These are phyloP conservation scores for Pheucticus melanocephalus DNA, from an alignment of 2,113 vertebrate genomes.

Conservation along the genomic window DNA sequence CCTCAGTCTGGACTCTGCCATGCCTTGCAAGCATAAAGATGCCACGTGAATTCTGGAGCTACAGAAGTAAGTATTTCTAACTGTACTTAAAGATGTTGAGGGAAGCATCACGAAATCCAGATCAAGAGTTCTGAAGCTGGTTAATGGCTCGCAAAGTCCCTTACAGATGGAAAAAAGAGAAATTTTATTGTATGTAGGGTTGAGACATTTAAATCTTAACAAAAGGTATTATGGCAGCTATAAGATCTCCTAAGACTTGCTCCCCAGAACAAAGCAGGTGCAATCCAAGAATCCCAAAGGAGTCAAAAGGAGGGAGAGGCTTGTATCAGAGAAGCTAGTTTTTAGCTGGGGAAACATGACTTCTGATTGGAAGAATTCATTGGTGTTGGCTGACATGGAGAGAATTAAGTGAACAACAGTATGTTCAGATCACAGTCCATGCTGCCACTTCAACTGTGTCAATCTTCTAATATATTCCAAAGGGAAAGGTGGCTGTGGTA, in stretches of 20 bases:
- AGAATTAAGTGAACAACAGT: background rate
- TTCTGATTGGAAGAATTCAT: background rate
- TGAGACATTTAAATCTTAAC: background rate
- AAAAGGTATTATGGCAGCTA: background rate
- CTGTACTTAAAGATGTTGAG: background rate
- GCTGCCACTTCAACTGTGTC: background rate
- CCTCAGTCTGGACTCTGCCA: background rate
- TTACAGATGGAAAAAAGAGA: background rate
- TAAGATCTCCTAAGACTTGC: background rate
- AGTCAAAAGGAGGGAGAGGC: background rate
- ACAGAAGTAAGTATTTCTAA: background rate
- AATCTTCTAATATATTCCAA: background rate
- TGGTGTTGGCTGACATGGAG: background rate
- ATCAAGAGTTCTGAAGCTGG: background rate
- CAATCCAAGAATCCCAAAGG: background rate
- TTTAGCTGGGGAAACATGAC: background rate
- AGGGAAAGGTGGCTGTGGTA: rapidly evolving
- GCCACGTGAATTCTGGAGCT: background rate
- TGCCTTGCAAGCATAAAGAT: background rate
- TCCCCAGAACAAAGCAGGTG: background rate
- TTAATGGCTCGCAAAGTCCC: background rate
- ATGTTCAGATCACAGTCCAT: rapidly evolving
- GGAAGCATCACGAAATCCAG: background rate
- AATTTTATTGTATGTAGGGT: background rate
- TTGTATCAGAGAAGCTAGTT: background rate